These are phyloP conservation scores for Nymphalis urticae DNA, from an alignment of 2,888 invertebrate species.

Conservation along the genomic window DNA sequence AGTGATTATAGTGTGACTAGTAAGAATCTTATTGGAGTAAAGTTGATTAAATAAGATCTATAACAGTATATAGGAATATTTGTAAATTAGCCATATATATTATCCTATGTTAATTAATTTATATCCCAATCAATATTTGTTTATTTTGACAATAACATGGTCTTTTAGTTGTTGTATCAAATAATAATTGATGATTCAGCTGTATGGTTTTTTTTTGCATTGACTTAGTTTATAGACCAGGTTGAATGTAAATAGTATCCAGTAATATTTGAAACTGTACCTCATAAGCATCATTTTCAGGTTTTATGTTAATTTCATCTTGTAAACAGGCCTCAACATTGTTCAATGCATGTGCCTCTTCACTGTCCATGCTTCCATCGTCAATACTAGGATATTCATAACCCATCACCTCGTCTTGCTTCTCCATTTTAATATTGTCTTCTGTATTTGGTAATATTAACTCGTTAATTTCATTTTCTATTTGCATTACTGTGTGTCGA, in stretches of 20 bases:
- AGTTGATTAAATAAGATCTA: too few relatives aligned
- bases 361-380: conserved; percentile 66
- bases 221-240: too few relatives aligned
- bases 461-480: conserved; percentile 20
- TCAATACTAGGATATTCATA: conserved; percentile 63
- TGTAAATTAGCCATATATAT: too few relatives aligned
- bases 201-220: too few relatives aligned
- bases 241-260: background rate
- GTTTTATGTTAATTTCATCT: conserved; percentile 58
- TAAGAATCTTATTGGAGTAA: too few relatives aligned
- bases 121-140: too few relatives aligned
- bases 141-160: too few relatives aligned
- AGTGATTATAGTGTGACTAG: too few relatives aligned
- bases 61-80: too few relatives aligned
- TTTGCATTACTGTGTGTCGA: conserved; percentile 15
- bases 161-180: too few relatives aligned
- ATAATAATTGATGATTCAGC: too few relatives aligned
- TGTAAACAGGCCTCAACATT: conserved; percentile 69
- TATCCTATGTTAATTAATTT: too few relatives aligned
- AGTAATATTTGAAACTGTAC: conserved; percentile 43
- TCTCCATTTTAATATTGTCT: conserved; percentile 54
- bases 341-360: conserved; percentile 61
- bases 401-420: conserved; percentile 46
- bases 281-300: conserved; percentile 53
- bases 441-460: conserved; percentile 27